A percentile compares a stretch with the other conserved stretches of the same genome.
These are phyloP conservation scores for Agriopis marginaria DNA, from an alignment of 2,888 invertebrate genomes.

Conservation along the genomic window DNA sequence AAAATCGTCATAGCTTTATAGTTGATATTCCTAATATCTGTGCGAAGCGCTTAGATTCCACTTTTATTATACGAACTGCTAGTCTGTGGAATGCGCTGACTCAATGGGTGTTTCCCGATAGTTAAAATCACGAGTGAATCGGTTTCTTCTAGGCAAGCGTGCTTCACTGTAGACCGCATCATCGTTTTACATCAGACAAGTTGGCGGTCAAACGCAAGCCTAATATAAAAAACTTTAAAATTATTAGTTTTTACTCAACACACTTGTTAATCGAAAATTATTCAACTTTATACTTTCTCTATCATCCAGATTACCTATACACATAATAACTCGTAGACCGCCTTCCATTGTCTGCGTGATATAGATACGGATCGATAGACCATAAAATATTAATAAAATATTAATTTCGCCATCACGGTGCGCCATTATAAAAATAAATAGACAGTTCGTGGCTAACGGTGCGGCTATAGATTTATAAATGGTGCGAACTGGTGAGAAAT, in stretches of 20 bases:
- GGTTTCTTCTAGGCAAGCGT: no score
- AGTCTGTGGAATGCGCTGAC: no score
- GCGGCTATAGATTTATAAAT: conserved; percentile 37
- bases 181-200: no score
- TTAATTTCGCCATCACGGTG: conserved; percentile 36
- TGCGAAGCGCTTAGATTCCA: no score
- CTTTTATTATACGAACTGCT: no score
- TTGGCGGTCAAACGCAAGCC: no score
- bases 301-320: conserved; percentile 11
- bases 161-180: no score
- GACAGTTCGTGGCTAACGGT: conserved; percentile 40
- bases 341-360: conserved; percentile 40
- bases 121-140: no score
- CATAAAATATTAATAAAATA: conserved; percentile 40
- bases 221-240: no score
- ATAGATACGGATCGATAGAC: conserved; percentile 39
- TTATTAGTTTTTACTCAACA: neutral
- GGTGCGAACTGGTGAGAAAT: conserved; percentile 31
- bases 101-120: no score
- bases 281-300: conserved; percentile 3
- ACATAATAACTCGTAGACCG: conserved; percentile 17
- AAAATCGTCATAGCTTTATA: no score
- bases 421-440: conserved; percentile 42
- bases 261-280: neutral
- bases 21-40: no score